Evolutionary conservation across 2,113 vertebrate genomes (phyloP).

Genomic region (Psilopogon haemacephalus): DNA sequence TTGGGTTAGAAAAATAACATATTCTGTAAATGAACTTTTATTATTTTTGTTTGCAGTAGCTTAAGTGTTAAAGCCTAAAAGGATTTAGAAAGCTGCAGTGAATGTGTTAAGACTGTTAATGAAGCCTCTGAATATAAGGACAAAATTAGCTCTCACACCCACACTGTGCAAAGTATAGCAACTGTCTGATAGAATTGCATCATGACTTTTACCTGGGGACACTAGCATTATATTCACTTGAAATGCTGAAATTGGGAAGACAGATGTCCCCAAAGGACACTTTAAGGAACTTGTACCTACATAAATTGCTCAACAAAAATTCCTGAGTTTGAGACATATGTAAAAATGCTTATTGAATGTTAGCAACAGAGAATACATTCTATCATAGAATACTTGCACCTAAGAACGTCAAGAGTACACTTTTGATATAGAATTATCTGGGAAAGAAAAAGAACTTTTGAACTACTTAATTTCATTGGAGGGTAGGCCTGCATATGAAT

Average conservation of each 20-base stretch:
- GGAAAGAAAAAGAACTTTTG: background rate
- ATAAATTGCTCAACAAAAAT: conserved; percentile 71
- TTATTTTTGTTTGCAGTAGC: conserved; percentile 10
- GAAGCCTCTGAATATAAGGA: conserved; percentile 80
- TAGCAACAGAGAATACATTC: conserved; percentile 27
- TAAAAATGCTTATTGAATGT: conserved; percentile 51
- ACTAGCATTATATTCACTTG: conserved; percentile 67
- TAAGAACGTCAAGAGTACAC: background rate
- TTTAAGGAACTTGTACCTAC: conserved; percentile 81
- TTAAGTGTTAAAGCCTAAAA: conserved; percentile 81
- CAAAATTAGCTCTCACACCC: conserved; percentile 81
- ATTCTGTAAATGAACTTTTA: conserved; percentile 8
- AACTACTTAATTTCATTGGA: background rate
- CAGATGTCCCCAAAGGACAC: conserved; percentile 74
- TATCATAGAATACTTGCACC: background rate
- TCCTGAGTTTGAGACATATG: conserved; percentile 61
- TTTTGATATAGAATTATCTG: background rate
- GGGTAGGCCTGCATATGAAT: background rate
- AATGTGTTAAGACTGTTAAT: conserved; percentile 85
- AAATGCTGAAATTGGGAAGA: conserved; percentile 78
- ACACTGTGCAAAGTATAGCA: conserved; percentile 76
- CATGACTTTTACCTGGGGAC: conserved; percentile 82
- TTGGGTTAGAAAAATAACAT: conserved; percentile 12
- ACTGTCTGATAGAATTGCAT: conserved; percentile 80
- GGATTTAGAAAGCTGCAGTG: conserved; percentile 74